These are phyloP conservation scores for Ceyx melanurus DNA, from an alignment of 2,113 vertebrate species.

Conservation along the genomic window DNA sequence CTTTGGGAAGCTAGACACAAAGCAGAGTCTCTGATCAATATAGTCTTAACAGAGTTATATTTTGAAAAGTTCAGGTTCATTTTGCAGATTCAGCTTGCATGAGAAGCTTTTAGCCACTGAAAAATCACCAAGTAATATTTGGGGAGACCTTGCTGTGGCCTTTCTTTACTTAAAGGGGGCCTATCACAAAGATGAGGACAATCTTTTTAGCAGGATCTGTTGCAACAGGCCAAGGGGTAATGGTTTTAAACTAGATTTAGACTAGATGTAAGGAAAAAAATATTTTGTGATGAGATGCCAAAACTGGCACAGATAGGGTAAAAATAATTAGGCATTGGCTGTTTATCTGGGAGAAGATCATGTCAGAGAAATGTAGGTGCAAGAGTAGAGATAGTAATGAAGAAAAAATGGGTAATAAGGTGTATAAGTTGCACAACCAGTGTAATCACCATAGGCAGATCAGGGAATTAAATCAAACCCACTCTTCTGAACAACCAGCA, in stretches of 20 bases:
- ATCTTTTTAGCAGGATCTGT: too few relatives aligned
- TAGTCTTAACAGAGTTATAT: background rate
- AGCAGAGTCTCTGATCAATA: background rate
- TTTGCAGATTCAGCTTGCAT: background rate
- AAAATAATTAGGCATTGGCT: background rate
- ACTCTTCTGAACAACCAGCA: too few relatives aligned
- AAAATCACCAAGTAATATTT: background rate
- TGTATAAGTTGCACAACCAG: background rate
- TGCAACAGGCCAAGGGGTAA: too few relatives aligned
- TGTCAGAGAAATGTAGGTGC: background rate
- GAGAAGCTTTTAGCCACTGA: background rate
- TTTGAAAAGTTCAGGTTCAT: background rate
- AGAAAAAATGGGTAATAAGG: background rate
- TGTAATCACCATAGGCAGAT: background rate
- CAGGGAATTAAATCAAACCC: background rate
- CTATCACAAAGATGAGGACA: too few relatives aligned
- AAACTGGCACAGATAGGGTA: background rate
- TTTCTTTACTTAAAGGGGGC: too few relatives aligned
- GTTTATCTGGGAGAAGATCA: background rate
- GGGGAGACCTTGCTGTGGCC: too few relatives aligned
- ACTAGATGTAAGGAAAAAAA: too few relatives aligned
- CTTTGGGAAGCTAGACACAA: background rate
- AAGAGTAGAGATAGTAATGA: background rate
- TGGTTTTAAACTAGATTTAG: too few relatives aligned
- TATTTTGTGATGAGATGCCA: too few relatives aligned